Base-by-base conservation (phyloP, 1,140 invertebrate genomes). In the Akabosia matsudoensis region DNA sequence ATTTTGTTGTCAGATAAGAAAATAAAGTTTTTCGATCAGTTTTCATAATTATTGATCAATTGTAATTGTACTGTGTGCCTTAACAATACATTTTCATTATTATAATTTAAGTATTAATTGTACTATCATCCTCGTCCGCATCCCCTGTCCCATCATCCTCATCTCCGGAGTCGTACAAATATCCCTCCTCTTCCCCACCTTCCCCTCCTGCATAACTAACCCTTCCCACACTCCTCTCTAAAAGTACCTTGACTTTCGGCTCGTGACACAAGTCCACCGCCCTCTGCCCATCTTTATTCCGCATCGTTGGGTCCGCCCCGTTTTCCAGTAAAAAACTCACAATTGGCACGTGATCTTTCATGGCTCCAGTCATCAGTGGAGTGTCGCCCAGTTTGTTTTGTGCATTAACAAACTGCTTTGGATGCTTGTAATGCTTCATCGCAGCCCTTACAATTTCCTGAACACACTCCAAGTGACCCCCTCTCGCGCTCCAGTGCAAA, bases 301-400 rank as follows among this genome's bases (percentile, higher is more conserved):
- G 86, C 28, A 88, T 81, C 24, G 82, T 85, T 1, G 87, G 83
- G 81, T 90, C 86, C 24, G 88, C 89, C 1, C 87, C 87, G 72
- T 88, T 85, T 78, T 88, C 85, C 51, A 92, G 79, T 34, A 92
- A 83, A n/a, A 90, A 82, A 78, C 87, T 84, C 10, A 91, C 85
- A 45, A 90, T 86, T 76, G 89, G 87, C 18, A 89, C 82, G 79
- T 90, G 88, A 28, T 89, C 89, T 82, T 88, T 86, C 70, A 86
- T 84, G 0, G 89, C 87, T n/a, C 90, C 89, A 18, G 84, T 75
- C 77, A 88, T 85, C 74, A 88, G 81, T 0, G 90, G 88, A 13
- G 89, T 89, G 82, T 91, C 90, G 18, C 91, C 91, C 82, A 89
- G 82, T 86, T 86, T 86, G 84, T 89, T 87, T 82, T 86, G 83